These are phyloP conservation scores for Dendrolimus pini DNA, from an alignment of 2,888 invertebrate species.

Conservation along the genomic window DNA sequence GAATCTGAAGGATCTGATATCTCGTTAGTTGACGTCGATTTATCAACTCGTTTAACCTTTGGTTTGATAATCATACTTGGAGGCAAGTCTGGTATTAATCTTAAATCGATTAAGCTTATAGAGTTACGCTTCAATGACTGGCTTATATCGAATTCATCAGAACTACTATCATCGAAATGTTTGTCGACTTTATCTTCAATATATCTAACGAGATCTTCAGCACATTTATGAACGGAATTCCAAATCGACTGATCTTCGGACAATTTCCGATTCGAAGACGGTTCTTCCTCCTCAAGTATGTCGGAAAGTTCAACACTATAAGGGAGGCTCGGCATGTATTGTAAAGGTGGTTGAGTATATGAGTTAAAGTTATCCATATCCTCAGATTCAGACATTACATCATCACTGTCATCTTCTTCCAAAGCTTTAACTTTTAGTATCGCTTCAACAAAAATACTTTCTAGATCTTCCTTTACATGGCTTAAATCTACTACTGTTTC, in stretches of 20 bases:
- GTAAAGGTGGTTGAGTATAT: constrained; percentile 56
- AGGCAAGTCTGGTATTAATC: constrained; percentile 63
- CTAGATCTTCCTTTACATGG: constrained; percentile 56
- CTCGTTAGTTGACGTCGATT: constrained; percentile 63
- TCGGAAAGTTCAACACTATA: constrained; percentile 65
- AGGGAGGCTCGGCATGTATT: constrained; percentile 43
- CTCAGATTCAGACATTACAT: constrained; percentile 62
- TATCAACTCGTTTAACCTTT: constrained; percentile 53
- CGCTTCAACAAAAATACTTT: constrained; percentile 56
- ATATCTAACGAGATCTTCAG: constrained; percentile 48
- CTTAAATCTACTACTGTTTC: constrained; percentile 63
- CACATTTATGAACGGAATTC: constrained; percentile 33
- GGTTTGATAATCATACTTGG: constrained; percentile 62
- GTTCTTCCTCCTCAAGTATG: constrained; percentile 66
- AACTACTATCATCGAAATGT: constrained; percentile 38
- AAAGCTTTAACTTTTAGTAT: constrained; percentile 37
- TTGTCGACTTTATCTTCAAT: constrained; percentile 52
- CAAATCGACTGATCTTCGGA: constrained; percentile 34
- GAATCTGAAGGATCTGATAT: constrained; percentile 58
- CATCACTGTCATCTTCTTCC: constrained; percentile 36
- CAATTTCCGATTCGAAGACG: constrained; percentile 44
- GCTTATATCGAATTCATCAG: constrained; percentile 55
- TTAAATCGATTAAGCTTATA: constrained; percentile 59
- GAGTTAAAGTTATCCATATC: constrained; percentile 58
- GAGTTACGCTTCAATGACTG: constrained; percentile 47